phyloP scores from a whole-genome alignment of 1,140 invertebrate species.

The Antheraea mylitta region DNA sequence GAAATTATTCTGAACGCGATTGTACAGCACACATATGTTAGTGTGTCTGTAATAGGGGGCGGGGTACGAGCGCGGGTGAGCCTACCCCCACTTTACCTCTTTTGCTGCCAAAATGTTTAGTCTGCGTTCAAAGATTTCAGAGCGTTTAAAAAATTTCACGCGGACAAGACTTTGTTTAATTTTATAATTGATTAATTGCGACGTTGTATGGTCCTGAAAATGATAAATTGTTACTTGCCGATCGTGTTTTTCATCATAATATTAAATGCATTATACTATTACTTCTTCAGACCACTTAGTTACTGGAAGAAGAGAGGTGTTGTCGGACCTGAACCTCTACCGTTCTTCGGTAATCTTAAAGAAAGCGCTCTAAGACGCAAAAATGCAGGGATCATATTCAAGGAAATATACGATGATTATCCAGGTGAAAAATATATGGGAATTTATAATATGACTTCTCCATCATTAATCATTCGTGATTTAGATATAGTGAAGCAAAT shows the following conservation, averaged over 20 bases:
- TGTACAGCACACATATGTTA: too few relatives aligned
- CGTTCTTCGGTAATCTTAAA: slow-evolving; percentile 24
- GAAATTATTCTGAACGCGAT: too few relatives aligned
- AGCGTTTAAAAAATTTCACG: too few relatives aligned
- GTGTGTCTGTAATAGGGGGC: too few relatives aligned
- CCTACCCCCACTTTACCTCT: too few relatives aligned
- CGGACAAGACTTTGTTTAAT: too few relatives aligned
- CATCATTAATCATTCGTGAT: slow-evolving; percentile 20
- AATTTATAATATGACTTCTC: slow-evolving; percentile 18
- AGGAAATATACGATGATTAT: slow-evolving; percentile 23
- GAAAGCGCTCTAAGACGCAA: slow-evolving; percentile 19
- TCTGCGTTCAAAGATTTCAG: too few relatives aligned
- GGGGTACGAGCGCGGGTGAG: too few relatives aligned
- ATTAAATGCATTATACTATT: background rate
- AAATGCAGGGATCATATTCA: slow-evolving; percentile 16
- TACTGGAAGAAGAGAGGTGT: slow-evolving; percentile 22
- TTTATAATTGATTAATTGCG: background rate
- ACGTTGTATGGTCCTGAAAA: background rate
- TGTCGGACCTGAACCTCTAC: slow-evolving; percentile 16
- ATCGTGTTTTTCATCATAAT: background rate
- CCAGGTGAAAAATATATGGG: slow-evolving; percentile 24
- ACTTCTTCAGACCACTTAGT: background rate
- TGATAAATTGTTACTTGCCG: background rate
- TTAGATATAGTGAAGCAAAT: slow-evolving; percentile 28
- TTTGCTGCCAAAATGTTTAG: too few relatives aligned